These are phyloP conservation scores for Eolophus roseicapilla DNA, from an alignment of 2,113 vertebrate genomes.

Conservation along the genomic window DNA sequence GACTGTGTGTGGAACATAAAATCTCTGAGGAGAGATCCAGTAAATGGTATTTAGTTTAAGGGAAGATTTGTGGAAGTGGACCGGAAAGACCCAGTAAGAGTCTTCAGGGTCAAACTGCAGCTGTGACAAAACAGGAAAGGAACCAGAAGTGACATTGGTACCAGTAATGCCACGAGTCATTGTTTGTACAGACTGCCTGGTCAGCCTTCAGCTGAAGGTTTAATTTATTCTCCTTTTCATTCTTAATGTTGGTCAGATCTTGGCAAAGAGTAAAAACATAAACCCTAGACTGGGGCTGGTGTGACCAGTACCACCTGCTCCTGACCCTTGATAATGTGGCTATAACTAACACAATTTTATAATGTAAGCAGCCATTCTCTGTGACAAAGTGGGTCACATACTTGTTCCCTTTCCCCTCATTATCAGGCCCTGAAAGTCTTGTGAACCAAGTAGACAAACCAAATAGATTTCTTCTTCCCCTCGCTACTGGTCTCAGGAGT, in stretches of 20 bases:
- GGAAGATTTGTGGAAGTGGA: neutral
- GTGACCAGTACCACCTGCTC: neutral
- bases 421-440: neutral
- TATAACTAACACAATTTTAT: neutral
- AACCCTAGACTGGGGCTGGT: neutral
- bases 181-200: neutral
- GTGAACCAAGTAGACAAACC: neutral
- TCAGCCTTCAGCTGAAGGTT: neutral
- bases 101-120: neutral
- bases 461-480: neutral
- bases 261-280: neutral
- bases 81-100: neutral
- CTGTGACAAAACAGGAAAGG: neutral
- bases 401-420: neutral
- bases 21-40: neutral
- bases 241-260: neutral
- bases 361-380: neutral
- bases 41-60: neutral
- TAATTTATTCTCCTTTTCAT: neutral
- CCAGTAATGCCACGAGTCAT: neutral
- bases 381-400: neutral
- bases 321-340: neutral
- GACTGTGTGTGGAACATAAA: neutral
- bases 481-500: neutral
- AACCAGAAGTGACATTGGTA: neutral